A percentile compares a stretch with the other conserved stretches of the same genome.
Conservation (phyloP, 2,797 vertebrate species). For the Podargus strigoides region DNA sequence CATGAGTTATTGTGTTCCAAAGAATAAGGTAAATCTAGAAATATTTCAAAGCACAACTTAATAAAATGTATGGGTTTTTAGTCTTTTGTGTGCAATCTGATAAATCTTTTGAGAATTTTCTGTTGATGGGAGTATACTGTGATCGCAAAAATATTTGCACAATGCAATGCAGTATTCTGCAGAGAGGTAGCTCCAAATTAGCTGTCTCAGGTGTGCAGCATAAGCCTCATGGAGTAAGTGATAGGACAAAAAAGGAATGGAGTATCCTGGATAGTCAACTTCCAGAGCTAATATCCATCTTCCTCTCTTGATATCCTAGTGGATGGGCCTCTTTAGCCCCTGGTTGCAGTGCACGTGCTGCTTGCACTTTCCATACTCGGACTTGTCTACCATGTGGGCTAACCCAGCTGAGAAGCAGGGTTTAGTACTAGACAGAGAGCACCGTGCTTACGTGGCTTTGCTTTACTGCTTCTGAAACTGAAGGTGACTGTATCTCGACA, state of each 20-base stretch:
- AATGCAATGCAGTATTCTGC: not conserved
- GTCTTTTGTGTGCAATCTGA: not conserved
- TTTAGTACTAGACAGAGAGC: not conserved
- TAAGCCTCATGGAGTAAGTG: not conserved
- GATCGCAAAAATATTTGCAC: not conserved
- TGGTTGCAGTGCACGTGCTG: fast-evolving
- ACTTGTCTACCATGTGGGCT: not conserved
- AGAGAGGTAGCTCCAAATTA: not conserved
- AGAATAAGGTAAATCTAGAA: not conserved
- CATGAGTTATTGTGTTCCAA: not conserved
- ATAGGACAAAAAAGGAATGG: not conserved
- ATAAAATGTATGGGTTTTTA: not conserved
- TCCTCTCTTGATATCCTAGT: not conserved
- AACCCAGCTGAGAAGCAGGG: not conserved
- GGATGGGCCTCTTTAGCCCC: not conserved
- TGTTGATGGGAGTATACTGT: not conserved
- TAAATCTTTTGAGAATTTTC: not conserved
- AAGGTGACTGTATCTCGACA: not conserved
- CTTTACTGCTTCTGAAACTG: not conserved
- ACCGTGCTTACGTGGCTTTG: not conserved
- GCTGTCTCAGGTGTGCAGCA: not conserved
- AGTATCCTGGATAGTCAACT: not conserved
- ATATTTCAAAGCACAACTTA: not conserved
- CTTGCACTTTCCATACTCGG: not conserved
- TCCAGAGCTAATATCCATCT: not conserved